Evolutionary conservation across 53 echinoderm and acorn worm genomes (phyloP), one percentile per base, ranked within the genome.

Genomic region (Astropecten irregularis): DNA sequence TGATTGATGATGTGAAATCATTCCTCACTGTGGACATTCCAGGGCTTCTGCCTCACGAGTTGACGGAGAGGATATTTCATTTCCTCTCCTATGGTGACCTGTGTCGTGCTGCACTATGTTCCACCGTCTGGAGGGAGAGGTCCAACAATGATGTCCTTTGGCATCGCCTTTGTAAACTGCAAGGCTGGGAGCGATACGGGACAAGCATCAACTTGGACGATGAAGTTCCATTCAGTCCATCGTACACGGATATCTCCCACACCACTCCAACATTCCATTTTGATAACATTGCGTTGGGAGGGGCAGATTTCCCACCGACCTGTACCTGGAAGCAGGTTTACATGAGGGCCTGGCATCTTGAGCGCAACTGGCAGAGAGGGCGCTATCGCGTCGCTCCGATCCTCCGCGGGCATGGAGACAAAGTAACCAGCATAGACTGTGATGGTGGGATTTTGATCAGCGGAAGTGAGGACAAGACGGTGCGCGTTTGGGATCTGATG

Each of bases 241-340:
- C 74, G 2, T 68, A 77, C 52, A 83, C 84, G 21, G 83, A 68
- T 20, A 59, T 84, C 39, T 86, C 89, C 20, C 91, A 88, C 52
- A 91, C 91, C 15, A 93, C 93, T 44, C 95, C 93, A 31, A 93
- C 95, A 39, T 95, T 93, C 69, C 46, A 68, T 2, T 87, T 84
- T 53, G 90, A 88, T 46, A 69, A 68, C 56, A 34, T 91, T 44
- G 60, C 91, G 60, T 44, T 46, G 18, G 65, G 58, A 18, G 14
- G 15, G 11, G 40, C 25, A 18, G 32, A 2, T 9, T 40, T 89
- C 9, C 15, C 40, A 19, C 69, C 91, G 40, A 93, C 93, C 0
- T 79, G 95, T 79, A 76, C 68, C 49, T 95, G 95, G 95, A 95
- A 95, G 56, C 91, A 93, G 77, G 77, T 86, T 15, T 95, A 90